Conservation (phyloP, 2,113 vertebrate genomes). For the Dunckerocampus dactyliophorus region DNA sequence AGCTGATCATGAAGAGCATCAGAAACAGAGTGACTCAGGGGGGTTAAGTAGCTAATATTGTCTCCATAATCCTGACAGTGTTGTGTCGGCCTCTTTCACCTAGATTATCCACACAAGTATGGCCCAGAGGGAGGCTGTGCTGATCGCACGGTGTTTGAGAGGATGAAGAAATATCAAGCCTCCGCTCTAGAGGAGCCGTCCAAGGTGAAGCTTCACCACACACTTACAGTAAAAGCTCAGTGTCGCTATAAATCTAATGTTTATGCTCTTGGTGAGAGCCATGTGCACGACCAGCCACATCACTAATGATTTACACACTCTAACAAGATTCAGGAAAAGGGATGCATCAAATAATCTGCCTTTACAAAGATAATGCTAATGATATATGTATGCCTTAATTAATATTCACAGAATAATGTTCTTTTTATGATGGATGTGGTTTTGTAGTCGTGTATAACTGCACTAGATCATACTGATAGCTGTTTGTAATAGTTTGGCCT, state of each 20-base stretch:
- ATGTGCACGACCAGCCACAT: not conserved
- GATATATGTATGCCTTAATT: no score
- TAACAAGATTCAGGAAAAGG: no score
- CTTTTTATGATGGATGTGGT: no score
- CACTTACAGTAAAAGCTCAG: slow-evolving; percentile 1
- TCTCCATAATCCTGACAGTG: slow-evolving; percentile 60
- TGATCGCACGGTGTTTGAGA: slow-evolving; percentile 91
- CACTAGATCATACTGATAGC: no score
- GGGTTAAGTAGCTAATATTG: slow-evolving; percentile 64
- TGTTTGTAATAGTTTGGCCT: no score
- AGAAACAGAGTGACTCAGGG: slow-evolving; percentile 59
- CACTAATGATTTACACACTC: no score
- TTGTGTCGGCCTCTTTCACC: slow-evolving; percentile 48
- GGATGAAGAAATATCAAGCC: slow-evolving; percentile 89
- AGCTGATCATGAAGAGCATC: slow-evolving; percentile 58
- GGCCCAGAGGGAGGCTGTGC: slow-evolving; percentile 94
- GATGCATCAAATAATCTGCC: no score
- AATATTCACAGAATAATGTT: no score
- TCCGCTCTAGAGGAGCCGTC: slow-evolving; percentile 72
- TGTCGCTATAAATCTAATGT: not conserved
- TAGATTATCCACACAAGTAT: slow-evolving; percentile 96
- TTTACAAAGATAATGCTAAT: no score
- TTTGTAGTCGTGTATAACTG: no score
- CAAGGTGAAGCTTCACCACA: slow-evolving; percentile 56
- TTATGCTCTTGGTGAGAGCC: not conserved